Percentiles rank a stretch among this genome's conserved stretches.
Conservation (phyloP, 2,888 invertebrate species). For the Saturnia japonica region DNA sequence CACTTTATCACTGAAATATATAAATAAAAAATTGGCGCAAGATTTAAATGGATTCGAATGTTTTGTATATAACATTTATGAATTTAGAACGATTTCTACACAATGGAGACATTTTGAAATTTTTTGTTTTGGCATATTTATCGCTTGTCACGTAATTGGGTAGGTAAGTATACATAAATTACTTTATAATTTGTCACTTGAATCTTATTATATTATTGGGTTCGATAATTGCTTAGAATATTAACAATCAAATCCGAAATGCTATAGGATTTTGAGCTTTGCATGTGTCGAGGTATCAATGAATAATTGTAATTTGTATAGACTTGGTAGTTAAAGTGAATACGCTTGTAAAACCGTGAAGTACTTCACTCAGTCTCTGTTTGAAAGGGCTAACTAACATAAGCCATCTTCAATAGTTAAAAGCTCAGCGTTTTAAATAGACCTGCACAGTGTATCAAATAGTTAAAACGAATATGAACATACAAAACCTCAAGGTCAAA, state of each 20-base stretch:
- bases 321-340: not conserved
- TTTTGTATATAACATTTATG: no score
- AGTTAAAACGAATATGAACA: not conserved
- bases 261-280: no score
- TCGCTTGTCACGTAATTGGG: no score
- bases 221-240: not conserved
- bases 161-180: no score
- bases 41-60: not conserved
- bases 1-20: not conserved
- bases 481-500: not conserved
- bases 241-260: no score
- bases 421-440: not conserved
- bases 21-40: not conserved
- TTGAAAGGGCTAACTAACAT: not conserved
- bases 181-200: not conserved
- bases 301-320: not conserved
- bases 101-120: not conserved
- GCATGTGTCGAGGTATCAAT: no score
- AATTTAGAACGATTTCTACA: not conserved
- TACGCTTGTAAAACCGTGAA: not conserved
- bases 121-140: not conserved
- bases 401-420: not conserved
- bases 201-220: not conserved
- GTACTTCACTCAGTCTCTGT: slow-evolving; percentile 4
- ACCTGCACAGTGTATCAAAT: not conserved